Percentiles rank a stretch among this genome's conserved stretches.
Evolutionary conservation across 2,797 vertebrate species (phyloP).

Genomic region (Lophura swinhoii): DNA sequence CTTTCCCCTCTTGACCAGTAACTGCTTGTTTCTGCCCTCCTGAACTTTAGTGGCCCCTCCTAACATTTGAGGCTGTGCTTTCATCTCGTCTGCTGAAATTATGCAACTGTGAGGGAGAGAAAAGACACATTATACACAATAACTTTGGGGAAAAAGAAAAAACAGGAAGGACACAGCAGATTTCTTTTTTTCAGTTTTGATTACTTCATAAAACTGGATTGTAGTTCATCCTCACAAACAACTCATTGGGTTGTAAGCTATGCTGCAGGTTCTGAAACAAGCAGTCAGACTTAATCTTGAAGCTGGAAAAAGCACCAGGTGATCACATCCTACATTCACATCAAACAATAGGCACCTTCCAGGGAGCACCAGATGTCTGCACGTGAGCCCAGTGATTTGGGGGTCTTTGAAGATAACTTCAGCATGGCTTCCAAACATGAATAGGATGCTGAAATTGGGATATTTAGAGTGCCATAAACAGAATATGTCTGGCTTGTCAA

Average conservation of each 20-base stretch:
- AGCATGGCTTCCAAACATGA: not conserved
- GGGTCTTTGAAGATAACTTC: not conserved
- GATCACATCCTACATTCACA: not conserved
- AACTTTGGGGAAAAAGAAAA: not conserved
- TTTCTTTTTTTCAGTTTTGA: not conserved
- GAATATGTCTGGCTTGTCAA: not conserved
- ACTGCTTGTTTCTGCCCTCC: not conserved
- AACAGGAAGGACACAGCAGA: not conserved
- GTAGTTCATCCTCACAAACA: not conserved
- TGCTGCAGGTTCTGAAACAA: not conserved
- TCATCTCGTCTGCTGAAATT: not conserved
- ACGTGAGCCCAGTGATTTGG: not conserved
- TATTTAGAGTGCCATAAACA: not conserved
- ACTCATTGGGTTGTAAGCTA: not conserved
- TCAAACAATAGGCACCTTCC: not conserved
- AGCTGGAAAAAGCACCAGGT: not conserved
- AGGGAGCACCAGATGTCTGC: not conserved
- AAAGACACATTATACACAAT: fast-evolving
- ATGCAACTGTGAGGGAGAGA: not conserved
- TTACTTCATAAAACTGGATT: not conserved
- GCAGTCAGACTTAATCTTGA: not conserved
- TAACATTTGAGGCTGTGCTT: not conserved
- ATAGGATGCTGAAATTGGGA: not conserved
- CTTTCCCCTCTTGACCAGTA: not conserved
- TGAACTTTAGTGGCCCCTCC: not conserved